These are phyloP conservation scores for Cromileptes altivelis DNA, from an alignment of 2,113 vertebrate genomes.

Conservation along the genomic window DNA sequence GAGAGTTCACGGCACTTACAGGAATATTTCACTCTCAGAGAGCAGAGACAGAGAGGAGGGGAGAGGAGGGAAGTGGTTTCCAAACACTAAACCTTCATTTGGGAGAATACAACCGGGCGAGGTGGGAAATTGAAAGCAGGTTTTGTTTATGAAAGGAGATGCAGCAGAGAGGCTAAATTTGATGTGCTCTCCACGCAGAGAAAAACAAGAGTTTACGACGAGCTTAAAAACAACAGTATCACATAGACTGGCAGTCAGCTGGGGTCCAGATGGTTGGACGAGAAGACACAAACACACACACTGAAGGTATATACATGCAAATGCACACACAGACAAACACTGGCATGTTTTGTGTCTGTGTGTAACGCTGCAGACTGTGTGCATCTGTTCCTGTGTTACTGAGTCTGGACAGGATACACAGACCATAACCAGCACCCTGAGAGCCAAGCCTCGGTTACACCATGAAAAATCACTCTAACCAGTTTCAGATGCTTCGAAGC, in stretches of 20 bases:
- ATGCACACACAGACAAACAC: background rate
- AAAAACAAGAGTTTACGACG: conserved; percentile 60
- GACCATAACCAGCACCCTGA: conserved; percentile 47
- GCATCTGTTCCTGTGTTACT: conserved; percentile 53
- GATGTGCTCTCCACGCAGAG: conserved; percentile 32
- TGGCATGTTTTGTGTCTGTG: conserved; percentile 8
- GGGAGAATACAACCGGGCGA: background rate
- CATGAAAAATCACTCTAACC: conserved; percentile 45
- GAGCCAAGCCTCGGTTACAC: conserved; percentile 51
- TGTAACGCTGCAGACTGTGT: conserved; percentile 11
- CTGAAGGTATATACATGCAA: background rate
- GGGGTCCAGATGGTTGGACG: conserved; percentile 64
- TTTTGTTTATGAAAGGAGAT: conserved; percentile 47
- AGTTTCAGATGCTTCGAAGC: conserved; percentile 44
- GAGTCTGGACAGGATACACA: conserved; percentile 61
- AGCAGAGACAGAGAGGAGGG: too few relatives aligned
- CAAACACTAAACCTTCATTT: background rate
- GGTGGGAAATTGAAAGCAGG: conserved; percentile 64
- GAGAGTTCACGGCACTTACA: background rate
- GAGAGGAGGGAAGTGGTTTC: conserved; percentile 2
- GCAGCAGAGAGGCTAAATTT: conserved; percentile 22
- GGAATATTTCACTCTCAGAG: background rate
- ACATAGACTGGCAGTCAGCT: conserved; percentile 55
- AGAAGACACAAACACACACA: background rate
- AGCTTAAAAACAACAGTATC: conserved; percentile 49